Percentiles rank a stretch among this genome's conserved stretches.
Evolutionary conservation across 2,888 invertebrate genomes (phyloP).

Genomic region (Sipha maydis): DNA sequence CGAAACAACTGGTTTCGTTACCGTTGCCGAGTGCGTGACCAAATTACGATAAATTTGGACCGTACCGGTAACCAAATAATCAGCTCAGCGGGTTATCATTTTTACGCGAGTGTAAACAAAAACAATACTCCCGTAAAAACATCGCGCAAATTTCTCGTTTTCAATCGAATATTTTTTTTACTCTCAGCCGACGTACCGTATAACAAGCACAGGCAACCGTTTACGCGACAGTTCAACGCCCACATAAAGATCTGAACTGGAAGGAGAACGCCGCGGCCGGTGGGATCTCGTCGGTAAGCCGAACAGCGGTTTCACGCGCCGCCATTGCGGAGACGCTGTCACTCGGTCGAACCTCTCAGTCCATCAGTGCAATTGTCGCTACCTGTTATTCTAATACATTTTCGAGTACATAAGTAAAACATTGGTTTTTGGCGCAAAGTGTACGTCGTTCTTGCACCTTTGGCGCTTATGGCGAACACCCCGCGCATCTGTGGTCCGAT

Average conservation of each 20-base stretch:
- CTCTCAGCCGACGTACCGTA: slow-evolving; percentile 96
- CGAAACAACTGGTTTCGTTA: too few relatives aligned
- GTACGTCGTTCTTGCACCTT: background rate
- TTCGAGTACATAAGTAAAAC: too few relatives aligned
- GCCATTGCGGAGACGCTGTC: too few relatives aligned
- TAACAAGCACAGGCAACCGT: slow-evolving; percentile 86
- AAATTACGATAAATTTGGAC: too few relatives aligned
- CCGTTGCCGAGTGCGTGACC: too few relatives aligned
- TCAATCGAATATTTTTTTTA: too few relatives aligned
- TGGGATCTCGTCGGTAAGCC: slow-evolving; percentile 81
- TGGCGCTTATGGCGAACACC: background rate
- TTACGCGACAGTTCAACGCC: slow-evolving; percentile 68
- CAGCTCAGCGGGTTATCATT: too few relatives aligned
- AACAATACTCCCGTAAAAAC: too few relatives aligned
- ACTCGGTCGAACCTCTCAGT: background rate
- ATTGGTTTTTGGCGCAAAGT: background rate
- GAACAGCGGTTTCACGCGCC: too few relatives aligned
- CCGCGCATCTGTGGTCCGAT: background rate
- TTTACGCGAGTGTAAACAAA: too few relatives aligned
- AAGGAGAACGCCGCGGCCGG: slow-evolving; percentile 87
- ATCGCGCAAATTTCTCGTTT: too few relatives aligned
- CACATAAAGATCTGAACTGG: slow-evolving; percentile 75
- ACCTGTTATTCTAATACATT: background rate
- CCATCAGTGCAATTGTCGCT: background rate
- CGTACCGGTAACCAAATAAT: too few relatives aligned